A percentile compares a stretch with the other conserved stretches of the same genome.
Evolutionary conservation across 2,888 invertebrate species (phyloP).

Genomic region (Meteorus colon): DNA sequence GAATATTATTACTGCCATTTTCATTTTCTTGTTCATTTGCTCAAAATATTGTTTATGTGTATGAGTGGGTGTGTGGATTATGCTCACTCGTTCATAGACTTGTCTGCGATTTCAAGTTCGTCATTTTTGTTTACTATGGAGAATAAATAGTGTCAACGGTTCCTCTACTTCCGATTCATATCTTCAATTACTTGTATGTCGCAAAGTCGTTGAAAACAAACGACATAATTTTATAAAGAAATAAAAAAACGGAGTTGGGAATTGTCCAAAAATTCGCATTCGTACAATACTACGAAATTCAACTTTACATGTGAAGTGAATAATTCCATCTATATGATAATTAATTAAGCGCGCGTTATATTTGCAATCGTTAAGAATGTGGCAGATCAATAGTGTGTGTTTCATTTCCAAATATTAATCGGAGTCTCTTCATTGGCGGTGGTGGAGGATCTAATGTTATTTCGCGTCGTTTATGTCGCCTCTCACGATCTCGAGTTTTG

Average conservation of each 20-base stretch:
- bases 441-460: conserved; percentile 75
- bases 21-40: neutral
- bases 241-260: neutral
- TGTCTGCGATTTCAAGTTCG: neutral
- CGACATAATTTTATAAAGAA: neutral
- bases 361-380: conserved; percentile 75
- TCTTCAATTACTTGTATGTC: neutral
- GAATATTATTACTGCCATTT: conserved; percentile 35
- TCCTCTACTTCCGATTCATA: neutral
- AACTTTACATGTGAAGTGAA: neutral
- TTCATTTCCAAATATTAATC: conserved; percentile 91
- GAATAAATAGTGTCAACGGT: no score
- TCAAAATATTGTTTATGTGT: neutral
- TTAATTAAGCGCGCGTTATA: conserved; percentile 37
- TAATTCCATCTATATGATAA: conserved; percentile 11
- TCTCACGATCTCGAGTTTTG: conserved; percentile 77
- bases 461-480: conserved; percentile 76
- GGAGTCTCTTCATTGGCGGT: conserved; percentile 88
- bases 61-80: neutral
- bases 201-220: no score
- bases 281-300: neutral
- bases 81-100: neutral
- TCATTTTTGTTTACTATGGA: no score
- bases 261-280: neutral
- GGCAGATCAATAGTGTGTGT: conserved; percentile 92